Evolutionary conservation across 2,888 invertebrate species (phyloP).

Genomic region (Synergus laeviventris): DNA sequence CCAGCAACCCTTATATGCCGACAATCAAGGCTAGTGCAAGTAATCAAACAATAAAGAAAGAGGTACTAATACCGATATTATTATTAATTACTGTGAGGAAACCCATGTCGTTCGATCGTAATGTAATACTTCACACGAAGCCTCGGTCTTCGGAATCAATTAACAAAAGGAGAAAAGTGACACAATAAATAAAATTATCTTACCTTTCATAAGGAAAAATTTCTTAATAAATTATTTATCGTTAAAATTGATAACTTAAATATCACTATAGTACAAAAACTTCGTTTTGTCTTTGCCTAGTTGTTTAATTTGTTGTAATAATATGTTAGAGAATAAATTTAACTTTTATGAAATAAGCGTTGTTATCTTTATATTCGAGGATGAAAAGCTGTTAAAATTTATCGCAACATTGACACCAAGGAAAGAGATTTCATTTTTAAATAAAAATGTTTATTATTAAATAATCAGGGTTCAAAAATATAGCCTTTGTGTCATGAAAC

Average conservation of each 20-base stretch:
- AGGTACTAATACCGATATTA: constrained; percentile 50
- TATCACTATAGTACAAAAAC: background rate
- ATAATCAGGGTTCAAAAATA: constrained; percentile 18
- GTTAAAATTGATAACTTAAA: background rate
- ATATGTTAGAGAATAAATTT: background rate
- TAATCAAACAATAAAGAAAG: constrained; percentile 74
- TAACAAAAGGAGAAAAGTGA: constrained; percentile 16
- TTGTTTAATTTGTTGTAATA: background rate
- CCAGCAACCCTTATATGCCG: constrained; percentile 74
- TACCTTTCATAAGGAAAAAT: constrained; percentile 40
- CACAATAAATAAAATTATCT: constrained; percentile 36
- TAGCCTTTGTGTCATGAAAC: constrained; percentile 32
- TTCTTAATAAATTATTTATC: background rate
- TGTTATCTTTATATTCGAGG: background rate
- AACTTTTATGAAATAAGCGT: background rate
- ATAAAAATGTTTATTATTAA: constrained; percentile 6
- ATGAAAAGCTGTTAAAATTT: background rate
- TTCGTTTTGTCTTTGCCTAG: background rate
- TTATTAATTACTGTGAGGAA: constrained; percentile 54
- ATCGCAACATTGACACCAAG: background rate
- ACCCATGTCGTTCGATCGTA: constrained; percentile 52
- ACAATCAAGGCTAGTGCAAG: constrained; percentile 76
- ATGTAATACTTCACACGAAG: constrained; percentile 32
- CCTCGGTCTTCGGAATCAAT: constrained; percentile 32
- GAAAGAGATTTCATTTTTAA: background rate